A percentile compares a stretch with the other conserved stretches of the same genome.
Evolutionary conservation across 1,140 invertebrate species (phyloP).

Genomic region (Grapholita molesta): DNA sequence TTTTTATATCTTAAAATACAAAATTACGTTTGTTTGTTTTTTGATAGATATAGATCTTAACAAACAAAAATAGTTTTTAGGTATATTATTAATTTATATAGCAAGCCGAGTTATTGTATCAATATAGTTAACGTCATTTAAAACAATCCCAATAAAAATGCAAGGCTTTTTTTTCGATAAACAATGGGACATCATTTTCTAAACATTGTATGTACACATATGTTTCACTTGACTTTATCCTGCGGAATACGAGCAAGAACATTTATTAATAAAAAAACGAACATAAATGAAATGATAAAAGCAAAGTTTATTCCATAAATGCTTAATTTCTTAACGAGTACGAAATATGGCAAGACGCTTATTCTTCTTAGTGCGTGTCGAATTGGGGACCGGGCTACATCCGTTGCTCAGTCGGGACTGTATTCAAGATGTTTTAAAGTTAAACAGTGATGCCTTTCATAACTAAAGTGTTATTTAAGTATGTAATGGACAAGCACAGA

Average conservation of each 20-base stretch:
- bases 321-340: slow-evolving; percentile 7
- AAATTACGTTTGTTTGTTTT: background rate
- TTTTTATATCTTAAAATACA: background rate
- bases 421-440: background rate
- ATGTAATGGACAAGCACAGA: too few species aligned
- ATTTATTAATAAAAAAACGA: background rate
- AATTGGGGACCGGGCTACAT: background rate
- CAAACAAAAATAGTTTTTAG: background rate
- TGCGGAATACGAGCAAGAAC: background rate
- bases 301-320: background rate
- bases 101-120: background rate
- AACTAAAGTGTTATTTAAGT: too few species aligned
- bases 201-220: too few species aligned
- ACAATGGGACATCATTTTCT: too few species aligned
- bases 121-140: too few species aligned
- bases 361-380: background rate
- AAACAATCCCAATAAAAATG: too few species aligned
- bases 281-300: background rate
- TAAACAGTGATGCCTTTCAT: background rate
- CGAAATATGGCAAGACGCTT: background rate
- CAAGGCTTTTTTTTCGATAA: too few species aligned
- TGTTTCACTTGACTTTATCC: too few species aligned
- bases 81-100: background rate
- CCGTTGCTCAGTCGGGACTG: background rate
- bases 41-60: background rate